Evolutionary conservation across 2,113 vertebrate species (phyloP).

Genomic region (Balaeniceps rex): DNA sequence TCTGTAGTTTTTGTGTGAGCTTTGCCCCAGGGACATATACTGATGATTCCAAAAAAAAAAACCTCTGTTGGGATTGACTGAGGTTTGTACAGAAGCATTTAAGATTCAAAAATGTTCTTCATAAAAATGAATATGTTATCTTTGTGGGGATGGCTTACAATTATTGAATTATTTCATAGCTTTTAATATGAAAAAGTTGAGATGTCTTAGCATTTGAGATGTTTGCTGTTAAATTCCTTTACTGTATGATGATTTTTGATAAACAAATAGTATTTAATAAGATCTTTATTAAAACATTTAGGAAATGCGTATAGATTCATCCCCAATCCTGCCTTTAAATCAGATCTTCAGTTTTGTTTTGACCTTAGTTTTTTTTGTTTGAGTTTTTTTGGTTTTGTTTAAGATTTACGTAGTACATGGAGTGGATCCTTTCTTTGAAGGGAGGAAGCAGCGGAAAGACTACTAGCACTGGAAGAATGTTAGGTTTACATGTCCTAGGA

Average conservation of each 20-base stretch:
- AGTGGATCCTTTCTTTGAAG: neutral
- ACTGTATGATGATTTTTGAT: neutral
- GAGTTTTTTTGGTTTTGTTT: neutral
- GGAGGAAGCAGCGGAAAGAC: neutral
- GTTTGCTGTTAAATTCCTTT: neutral
- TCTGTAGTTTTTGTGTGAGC: slow-evolving; percentile 11
- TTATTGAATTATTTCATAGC: neutral
- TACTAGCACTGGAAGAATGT: neutral
- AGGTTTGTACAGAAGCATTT: neutral
- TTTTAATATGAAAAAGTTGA: neutral
- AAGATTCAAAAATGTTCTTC: neutral
- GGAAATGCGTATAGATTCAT: neutral
- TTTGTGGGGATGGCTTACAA: neutral
- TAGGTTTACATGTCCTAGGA: neutral
- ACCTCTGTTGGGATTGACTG: neutral
- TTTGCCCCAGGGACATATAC: slow-evolving; percentile 57
- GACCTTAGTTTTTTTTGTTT: neutral
- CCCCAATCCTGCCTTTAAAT: neutral
- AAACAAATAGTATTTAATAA: neutral
- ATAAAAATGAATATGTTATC: neutral
- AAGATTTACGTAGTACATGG: neutral
- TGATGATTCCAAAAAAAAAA: slow-evolving; percentile 2
- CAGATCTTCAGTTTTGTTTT: neutral
- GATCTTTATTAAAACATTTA: neutral
- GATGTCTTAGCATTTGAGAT: neutral